Conservation (phyloP, 2,797 vertebrate species). For the Sebastes dallii region DNA sequence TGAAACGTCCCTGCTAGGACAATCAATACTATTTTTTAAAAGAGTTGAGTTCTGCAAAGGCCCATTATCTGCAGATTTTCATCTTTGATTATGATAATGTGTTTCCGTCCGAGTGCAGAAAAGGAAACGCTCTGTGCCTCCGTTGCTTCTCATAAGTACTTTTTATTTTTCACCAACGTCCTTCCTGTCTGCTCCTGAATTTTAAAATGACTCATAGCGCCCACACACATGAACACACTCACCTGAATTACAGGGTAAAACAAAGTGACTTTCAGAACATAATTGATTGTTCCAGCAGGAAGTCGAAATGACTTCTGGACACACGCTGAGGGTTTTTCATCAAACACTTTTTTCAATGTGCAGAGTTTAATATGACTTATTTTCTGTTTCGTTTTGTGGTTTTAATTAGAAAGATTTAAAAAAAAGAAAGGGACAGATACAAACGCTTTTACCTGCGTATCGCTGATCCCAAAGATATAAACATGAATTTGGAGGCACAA, state of each 20-base stretch:
- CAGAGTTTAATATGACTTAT: neutral
- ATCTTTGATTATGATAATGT: neutral
- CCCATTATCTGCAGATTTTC: neutral
- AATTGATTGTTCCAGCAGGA: conserved; percentile 8
- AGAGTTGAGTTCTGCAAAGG: neutral
- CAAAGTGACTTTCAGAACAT: conserved; percentile 6
- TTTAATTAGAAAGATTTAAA: neutral
- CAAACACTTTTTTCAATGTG: neutral
- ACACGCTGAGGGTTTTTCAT: neutral
- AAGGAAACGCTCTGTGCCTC: neutral
- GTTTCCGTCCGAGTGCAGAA: neutral
- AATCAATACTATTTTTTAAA: neutral
- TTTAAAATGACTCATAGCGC: conserved; percentile 26
- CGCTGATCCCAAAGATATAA: neutral
- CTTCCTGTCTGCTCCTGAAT: neutral
- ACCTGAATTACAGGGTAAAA: conserved; percentile 11
- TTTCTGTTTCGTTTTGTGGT: neutral
- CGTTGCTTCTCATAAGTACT: neutral
- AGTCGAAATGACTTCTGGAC: neutral
- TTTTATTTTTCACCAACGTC: neutral
- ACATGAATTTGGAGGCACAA: neutral
- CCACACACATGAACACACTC: neutral
- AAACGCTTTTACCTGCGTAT: neutral
- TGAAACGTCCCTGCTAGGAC: neutral
- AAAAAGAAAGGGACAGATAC: neutral